Percentiles rank a stretch among this genome's conserved stretches.
These are phyloP conservation scores for Hylaeus volcanicus DNA, from an alignment of 1,140 invertebrate genomes.

Conservation along the genomic window DNA sequence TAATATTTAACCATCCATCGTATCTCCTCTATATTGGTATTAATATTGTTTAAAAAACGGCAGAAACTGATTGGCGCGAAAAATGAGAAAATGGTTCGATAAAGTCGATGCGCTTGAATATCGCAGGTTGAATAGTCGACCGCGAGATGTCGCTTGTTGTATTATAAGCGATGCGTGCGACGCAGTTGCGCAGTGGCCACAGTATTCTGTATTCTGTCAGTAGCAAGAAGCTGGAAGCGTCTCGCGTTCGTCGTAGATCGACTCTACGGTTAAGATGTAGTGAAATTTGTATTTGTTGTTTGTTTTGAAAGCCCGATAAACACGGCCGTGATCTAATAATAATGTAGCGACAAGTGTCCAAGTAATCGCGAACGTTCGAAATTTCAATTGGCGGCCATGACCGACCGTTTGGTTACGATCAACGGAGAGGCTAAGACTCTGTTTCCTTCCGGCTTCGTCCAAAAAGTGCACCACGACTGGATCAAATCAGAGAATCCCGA, in stretches of 20 bases:
- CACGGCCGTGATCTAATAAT: neutral
- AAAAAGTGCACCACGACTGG: constrained; percentile 44
- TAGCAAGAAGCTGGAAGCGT: constrained; percentile 9
- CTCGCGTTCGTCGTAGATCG: neutral
- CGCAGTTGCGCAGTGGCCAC: neutral
- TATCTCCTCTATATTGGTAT: no score
- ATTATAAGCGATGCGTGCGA: no score
- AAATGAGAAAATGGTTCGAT: neutral
- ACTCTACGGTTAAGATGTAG: neutral
- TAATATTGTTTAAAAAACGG: no score
- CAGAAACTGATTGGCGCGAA: no score
- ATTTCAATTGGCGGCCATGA: neutral
- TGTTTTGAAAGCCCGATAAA: neutral
- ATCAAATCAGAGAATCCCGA: constrained; percentile 40
- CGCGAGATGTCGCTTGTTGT: neutral
- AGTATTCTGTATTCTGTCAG: neutral
- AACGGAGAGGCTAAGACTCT: neutral
- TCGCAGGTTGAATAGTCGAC: neutral
- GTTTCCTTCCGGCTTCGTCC: constrained; percentile 28
- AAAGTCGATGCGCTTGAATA: neutral
- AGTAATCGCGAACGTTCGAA: neutral
- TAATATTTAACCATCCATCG: no score
- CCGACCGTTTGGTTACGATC: neutral
- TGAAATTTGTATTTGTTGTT: neutral
- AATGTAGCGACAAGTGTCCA: neutral